phyloP scores from a whole-genome alignment of 2,797 vertebrate species.

The Manis pentadactyla region DNA sequence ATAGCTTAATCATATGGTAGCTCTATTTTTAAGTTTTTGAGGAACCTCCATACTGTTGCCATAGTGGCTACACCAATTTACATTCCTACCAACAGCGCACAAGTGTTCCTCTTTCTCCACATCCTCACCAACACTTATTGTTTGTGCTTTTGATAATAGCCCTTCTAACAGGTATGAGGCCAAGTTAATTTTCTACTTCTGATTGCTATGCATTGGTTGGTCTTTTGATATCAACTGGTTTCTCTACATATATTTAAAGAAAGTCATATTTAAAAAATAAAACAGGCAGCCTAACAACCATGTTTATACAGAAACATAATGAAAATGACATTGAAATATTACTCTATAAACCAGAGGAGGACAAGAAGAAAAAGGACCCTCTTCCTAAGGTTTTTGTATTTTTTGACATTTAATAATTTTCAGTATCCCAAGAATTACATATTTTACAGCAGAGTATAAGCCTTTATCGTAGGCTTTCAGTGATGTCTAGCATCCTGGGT shows the following conservation, averaged over 20 bases:
- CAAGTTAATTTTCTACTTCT: constrained; percentile 39
- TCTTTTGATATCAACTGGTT: constrained; percentile 13
- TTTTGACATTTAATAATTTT: neutral
- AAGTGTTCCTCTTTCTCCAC: neutral
- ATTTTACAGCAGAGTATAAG: neutral
- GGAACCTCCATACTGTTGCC: neutral
- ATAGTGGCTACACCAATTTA: neutral
- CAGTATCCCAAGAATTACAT: neutral
- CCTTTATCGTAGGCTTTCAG: neutral
- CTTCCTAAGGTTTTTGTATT: neutral
- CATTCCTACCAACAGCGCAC: neutral
- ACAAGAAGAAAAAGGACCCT: neutral
- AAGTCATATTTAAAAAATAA: constrained; percentile 55
- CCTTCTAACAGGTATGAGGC: neutral
- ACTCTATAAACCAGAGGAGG: neutral
- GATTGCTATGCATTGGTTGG: neutral
- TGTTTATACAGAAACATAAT: neutral
- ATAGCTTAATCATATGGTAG: neutral
- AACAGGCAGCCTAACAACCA: neutral
- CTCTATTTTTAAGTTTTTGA: neutral
- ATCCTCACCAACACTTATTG: neutral
- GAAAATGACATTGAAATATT: neutral
- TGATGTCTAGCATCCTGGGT: neutral
- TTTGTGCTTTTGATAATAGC: neutral
- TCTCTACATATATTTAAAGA: neutral